Percentiles rank a stretch among this genome's conserved stretches.
Evolutionary conservation across 2,888 invertebrate genomes (phyloP).

Genomic region (Phyllotreta striolata): DNA sequence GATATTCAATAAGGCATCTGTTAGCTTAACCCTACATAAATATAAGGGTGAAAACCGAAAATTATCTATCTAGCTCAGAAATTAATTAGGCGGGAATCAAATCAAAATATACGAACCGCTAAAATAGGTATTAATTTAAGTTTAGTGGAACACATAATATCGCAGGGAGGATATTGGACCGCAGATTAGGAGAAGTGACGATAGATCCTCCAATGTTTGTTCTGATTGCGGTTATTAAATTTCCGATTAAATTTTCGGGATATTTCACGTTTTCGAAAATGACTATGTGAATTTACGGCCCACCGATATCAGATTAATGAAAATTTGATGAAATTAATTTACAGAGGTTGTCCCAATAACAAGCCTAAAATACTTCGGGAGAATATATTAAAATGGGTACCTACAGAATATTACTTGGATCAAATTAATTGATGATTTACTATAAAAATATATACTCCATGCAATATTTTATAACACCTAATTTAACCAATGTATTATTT

Average conservation of each 20-base stretch:
- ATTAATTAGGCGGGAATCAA: constrained; percentile 6
- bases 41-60: too few relatives aligned
- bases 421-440: too few relatives aligned
- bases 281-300: background rate
- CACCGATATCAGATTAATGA: constrained; percentile 6
- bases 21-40: too few relatives aligned
- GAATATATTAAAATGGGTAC: too few relatives aligned
- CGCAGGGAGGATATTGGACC: constrained; percentile 17
- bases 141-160: constrained; percentile 6
- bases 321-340: constrained; percentile 10
- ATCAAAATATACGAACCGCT: constrained; percentile 4
- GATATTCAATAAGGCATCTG: too few relatives aligned
- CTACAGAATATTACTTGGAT: too few relatives aligned
- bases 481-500: background rate
- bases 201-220: constrained; percentile 6
- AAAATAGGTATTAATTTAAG: constrained; percentile 1
- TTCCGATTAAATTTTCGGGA: constrained; percentile 15
- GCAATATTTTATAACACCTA: too few relatives aligned
- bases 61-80: background rate
- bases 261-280: constrained; percentile 6
- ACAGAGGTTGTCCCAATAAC: too few relatives aligned
- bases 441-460: too few relatives aligned
- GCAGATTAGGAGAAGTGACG: constrained; percentile 7
- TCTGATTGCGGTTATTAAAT: constrained; percentile 7
- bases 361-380: too few relatives aligned